Percentiles rank a stretch among this genome's conserved stretches.
phyloP scores from a whole-genome alignment of 2,888 invertebrate species.

The Geophilus truncorum region DNA sequence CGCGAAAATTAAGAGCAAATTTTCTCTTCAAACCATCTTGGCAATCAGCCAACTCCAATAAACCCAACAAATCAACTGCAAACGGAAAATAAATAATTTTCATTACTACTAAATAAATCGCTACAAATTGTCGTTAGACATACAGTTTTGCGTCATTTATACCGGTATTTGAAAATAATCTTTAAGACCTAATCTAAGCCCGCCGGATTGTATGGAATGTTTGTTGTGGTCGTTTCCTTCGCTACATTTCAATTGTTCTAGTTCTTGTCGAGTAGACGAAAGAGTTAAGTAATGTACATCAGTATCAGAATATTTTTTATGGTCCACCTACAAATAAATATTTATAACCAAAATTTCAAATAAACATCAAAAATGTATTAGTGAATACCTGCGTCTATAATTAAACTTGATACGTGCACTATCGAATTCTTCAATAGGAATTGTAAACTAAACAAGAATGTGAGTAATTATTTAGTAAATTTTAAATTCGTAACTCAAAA shows the following conservation, averaged over 20 bases:
- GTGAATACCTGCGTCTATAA: constrained; percentile 80
- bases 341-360: neutral
- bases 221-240: constrained; percentile 15
- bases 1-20: no score
- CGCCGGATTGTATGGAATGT: constrained; percentile 42
- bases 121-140: no score
- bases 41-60: constrained; percentile 81
- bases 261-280: constrained; percentile 61
- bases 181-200: constrained; percentile 60
- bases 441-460: constrained; percentile 48
- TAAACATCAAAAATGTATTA: constrained; percentile 64
- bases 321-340: constrained; percentile 51
- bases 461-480: no score
- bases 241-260: constrained; percentile 48
- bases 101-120: constrained; percentile 34
- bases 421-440: constrained; percentile 84
- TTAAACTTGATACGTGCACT: constrained; percentile 79
- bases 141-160: constrained; percentile 71
- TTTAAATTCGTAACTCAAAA: no score
- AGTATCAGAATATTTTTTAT: constrained; percentile 61
- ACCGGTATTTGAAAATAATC: constrained; percentile 79
- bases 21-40: constrained; percentile 66
- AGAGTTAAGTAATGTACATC: constrained; percentile 61
- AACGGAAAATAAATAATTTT: no score
- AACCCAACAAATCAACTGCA: constrained; percentile 80